Evolutionary conservation across 2,797 vertebrate species (phyloP).

Genomic region (Hafferia zeledoni): DNA sequence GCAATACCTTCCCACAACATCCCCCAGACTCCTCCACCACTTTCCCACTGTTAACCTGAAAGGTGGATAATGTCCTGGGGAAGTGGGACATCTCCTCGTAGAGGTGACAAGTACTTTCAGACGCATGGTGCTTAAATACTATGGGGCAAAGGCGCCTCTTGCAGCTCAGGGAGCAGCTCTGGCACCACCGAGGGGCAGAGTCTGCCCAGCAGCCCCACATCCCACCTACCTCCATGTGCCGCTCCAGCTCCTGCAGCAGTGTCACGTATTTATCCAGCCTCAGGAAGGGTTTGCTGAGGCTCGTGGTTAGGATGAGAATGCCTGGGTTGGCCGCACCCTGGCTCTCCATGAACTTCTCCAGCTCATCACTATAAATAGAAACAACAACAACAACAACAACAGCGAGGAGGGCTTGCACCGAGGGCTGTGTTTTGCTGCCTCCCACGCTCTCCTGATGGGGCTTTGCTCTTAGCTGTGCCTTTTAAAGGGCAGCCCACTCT

Average conservation of each 20-base stretch:
- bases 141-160: background rate
- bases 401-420: background rate
- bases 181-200: background rate
- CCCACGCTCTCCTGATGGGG: background rate
- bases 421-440: background rate
- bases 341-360: constrained; percentile 96
- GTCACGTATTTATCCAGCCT: constrained; percentile 95
- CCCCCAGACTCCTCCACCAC: background rate
- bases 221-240: constrained; percentile 92
- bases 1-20: background rate
- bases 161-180: background rate
- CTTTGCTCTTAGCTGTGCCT: background rate
- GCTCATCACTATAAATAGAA: constrained; percentile 86
- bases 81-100: background rate
- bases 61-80: rapidly evolving
- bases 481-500: background rate
- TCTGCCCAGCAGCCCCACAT: background rate
- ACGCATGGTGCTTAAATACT: background rate
- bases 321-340: constrained; percentile 90
- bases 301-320: constrained; percentile 92
- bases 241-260: constrained; percentile 93
- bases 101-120: background rate
- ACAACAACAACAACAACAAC: background rate
- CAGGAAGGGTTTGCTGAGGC: constrained; percentile 97
- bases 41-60: background rate